Percentiles rank a stretch among this genome's conserved stretches.
phyloP scores from a whole-genome alignment of 2,888 invertebrate species.

The Pseudococcus jackbeardsleyi region DNA sequence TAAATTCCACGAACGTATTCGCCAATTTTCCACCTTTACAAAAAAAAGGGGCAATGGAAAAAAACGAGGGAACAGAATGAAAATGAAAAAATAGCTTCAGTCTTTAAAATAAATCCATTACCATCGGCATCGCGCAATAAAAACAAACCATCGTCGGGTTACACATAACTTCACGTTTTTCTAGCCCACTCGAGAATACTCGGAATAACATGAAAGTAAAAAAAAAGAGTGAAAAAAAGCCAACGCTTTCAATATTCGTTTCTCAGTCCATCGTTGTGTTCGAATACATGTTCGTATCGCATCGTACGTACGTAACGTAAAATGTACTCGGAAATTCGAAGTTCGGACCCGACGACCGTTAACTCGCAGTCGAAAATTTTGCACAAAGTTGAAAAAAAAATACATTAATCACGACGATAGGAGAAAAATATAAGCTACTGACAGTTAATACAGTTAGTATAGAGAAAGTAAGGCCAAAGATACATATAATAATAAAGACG shows the following conservation, averaged over 20 bases:
- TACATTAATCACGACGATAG: conserved; percentile 38
- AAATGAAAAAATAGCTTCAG: conserved; percentile 1
- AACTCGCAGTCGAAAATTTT: conserved; percentile 17
- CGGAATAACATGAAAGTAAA: conserved; percentile 10
- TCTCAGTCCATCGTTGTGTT: background rate
- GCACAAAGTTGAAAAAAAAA: conserved; percentile 5
- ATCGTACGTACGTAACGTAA: background rate
- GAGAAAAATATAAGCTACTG: conserved; percentile 51
- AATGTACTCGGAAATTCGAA: conserved; percentile 13
- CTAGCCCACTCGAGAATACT: conserved; percentile 21
- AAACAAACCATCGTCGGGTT: conserved; percentile 32
- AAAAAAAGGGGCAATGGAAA: background rate
- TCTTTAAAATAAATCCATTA: conserved; percentile 23
- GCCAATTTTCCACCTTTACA: background rate
- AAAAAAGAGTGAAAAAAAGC: background rate
- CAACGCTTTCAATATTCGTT: conserved; percentile 26
- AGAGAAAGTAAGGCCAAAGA: conserved; percentile 36
- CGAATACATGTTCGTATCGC: too few species aligned
- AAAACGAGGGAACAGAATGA: background rate
- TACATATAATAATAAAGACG: conserved; percentile 56
- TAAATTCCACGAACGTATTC: conserved; percentile 19
- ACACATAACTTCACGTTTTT: conserved; percentile 32
- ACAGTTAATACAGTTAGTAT: conserved; percentile 50
- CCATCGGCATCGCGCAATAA: conserved; percentile 19
- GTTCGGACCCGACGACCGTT: background rate